Conservation (phyloP, 1,140 invertebrate species). For the Physella acuta region DNA sequence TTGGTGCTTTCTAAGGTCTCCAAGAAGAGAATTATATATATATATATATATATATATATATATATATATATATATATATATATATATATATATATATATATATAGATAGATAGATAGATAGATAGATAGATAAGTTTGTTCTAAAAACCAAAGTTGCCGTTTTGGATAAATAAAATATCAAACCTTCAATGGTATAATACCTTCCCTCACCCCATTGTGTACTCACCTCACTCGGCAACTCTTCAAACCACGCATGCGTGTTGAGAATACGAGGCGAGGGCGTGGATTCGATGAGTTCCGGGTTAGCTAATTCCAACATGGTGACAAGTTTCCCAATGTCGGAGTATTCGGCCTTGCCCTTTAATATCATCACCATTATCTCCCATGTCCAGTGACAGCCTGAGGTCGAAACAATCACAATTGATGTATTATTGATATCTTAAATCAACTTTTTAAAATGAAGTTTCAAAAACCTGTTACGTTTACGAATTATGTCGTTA, state of each 20-base stretch:
- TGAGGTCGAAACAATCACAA: no score
- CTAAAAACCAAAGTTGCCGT: background rate
- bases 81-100: no score
- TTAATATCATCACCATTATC: background rate
- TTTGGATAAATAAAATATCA: background rate
- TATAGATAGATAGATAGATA: no score
- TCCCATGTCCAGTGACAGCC: conserved; percentile 12
- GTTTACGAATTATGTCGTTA: no score
- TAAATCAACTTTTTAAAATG: no score
- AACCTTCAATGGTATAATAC: background rate
- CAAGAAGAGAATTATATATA: no score
- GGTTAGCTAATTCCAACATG: background rate
- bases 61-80: background rate
- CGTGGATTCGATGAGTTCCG: background rate
- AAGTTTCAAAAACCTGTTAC: no score
- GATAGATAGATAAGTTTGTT: no score
- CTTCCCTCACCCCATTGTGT: background rate
- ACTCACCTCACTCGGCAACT: background rate
- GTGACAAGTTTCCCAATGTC: background rate
- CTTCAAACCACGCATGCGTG: background rate
- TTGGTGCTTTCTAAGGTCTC: no score
- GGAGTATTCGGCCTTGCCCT: background rate
- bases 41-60: background rate
- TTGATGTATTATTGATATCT: no score
- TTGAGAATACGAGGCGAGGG: conserved; percentile 10